Conservation (phyloP, 92 coral and sea anemone genomes). For the Nematostella vectensis region DNA sequence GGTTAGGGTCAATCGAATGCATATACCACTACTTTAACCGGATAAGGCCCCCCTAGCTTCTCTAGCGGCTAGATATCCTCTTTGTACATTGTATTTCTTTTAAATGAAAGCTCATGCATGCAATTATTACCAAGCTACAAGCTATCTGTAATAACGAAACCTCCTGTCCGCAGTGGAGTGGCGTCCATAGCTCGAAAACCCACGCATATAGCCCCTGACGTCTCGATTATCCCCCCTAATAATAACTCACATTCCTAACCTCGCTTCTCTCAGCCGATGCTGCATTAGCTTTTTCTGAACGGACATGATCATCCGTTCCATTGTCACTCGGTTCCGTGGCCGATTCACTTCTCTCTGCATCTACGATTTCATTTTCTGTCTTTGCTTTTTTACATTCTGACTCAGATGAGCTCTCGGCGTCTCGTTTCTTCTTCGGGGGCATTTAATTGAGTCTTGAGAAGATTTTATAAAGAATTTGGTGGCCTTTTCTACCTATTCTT, state of each 20-base stretch:
- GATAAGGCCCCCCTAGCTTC: no score
- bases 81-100: no score
- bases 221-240: not conserved
- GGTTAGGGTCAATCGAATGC: no score
- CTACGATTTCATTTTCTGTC: conserved; percentile 33
- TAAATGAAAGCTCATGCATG: no score
- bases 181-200: conserved; percentile 1
- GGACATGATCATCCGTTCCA: conserved; percentile 18
- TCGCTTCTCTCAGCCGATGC: conserved; percentile 6
- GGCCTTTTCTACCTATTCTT: conserved; percentile 6
- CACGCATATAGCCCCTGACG: conserved; percentile 2
- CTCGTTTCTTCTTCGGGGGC: conserved; percentile 61
- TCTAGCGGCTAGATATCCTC: no score
- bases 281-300: conserved; percentile 13
- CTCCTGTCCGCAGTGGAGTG: no score
- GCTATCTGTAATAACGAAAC: no score
- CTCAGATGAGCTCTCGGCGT: conserved; percentile 44
- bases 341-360: no score
- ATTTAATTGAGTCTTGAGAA: conserved; percentile 24
- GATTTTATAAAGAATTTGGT: conserved; percentile 6
- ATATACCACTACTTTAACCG: no score
- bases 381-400: conserved; percentile 61
- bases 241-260: conserved; percentile 11
- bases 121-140: no score
- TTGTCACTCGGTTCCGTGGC: conserved; percentile 16